Evolutionary conservation across 2,888 invertebrate species (phyloP).

Genomic region (Drosophila basisetae): DNA sequence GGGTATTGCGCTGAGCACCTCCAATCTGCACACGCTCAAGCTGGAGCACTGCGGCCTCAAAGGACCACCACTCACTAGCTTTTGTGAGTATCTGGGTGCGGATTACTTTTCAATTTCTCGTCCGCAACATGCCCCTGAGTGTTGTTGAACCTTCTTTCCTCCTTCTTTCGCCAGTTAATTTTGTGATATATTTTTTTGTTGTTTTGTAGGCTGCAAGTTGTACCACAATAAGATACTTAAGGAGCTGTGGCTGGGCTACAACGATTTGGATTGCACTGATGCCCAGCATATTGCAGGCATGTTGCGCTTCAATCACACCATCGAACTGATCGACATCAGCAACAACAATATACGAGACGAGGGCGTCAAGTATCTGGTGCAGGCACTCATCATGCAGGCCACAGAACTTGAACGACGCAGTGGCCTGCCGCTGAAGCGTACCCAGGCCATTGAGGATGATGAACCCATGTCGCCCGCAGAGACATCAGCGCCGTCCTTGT

Average conservation of each 20-base stretch:
- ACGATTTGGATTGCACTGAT: slow-evolving; percentile 90
- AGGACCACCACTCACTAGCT: slow-evolving; percentile 90
- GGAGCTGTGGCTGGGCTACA: slow-evolving; percentile 94
- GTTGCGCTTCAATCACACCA: slow-evolving; percentile 90
- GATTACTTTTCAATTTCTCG: neutral
- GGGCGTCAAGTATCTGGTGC: slow-evolving; percentile 90
- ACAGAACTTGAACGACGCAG: slow-evolving; percentile 80
- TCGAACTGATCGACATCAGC: slow-evolving; percentile 93
- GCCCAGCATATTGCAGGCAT: slow-evolving; percentile 92
- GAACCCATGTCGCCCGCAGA: slow-evolving; percentile 68
- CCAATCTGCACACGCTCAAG: slow-evolving; percentile 90
- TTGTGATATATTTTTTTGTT: neutral
- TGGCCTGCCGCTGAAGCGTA: slow-evolving; percentile 69
- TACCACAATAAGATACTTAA: slow-evolving; percentile 91
- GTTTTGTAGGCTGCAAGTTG: slow-evolving; percentile 89
- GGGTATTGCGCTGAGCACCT: slow-evolving; percentile 90
- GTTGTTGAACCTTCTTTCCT: neutral
- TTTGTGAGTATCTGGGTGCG: slow-evolving; percentile 87
- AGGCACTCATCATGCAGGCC: slow-evolving; percentile 90
- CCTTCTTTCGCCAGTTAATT: neutral
- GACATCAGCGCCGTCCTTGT: slow-evolving; percentile 20
- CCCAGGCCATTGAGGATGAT: slow-evolving; percentile 79
- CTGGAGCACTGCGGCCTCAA: slow-evolving; percentile 91
- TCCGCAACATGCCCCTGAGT: neutral
- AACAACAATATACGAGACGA: slow-evolving; percentile 88